These are phyloP conservation scores for Lypha dubia DNA, from an alignment of 2,888 invertebrate species.

Conservation along the genomic window DNA sequence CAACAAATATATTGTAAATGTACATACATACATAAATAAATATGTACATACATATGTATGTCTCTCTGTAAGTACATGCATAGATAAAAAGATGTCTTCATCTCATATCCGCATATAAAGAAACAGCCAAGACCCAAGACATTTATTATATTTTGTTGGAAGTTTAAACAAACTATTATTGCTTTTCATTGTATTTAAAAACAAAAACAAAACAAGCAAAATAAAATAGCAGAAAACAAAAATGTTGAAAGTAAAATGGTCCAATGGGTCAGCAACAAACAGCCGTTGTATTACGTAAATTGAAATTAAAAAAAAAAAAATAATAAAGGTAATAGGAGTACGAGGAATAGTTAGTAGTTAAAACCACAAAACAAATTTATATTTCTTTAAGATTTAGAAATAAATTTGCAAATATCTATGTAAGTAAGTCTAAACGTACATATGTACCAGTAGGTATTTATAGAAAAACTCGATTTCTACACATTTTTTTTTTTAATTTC, in stretches of 20 bases:
- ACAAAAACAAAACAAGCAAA: constrained; percentile 31
- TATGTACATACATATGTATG: not conserved
- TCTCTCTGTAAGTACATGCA: not conserved
- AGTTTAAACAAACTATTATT: constrained; percentile 61
- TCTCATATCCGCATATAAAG: constrained; percentile 68
- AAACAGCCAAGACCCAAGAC: constrained; percentile 32
- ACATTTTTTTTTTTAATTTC: constrained; percentile 36
- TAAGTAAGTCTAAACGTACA: no score
- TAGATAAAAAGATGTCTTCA: constrained; percentile 69
- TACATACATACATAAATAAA: not conserved
- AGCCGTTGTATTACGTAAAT: constrained; percentile 61
- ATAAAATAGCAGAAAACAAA: constrained; percentile 16
- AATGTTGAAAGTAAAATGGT: constrained; percentile 72
- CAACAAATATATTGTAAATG: constrained; percentile 30
- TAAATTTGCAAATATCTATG: constrained; percentile 7
- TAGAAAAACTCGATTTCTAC: constrained; percentile 43
- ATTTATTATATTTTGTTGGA: not conserved
- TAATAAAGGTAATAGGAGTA: constrained; percentile 55
- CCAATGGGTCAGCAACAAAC: constrained; percentile 70
- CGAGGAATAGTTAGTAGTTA: constrained; percentile 23
- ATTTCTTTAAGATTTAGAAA: constrained; percentile 2
- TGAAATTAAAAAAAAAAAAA: constrained; percentile 32
- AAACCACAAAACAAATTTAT: constrained; percentile 33
- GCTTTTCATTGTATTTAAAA: constrained; percentile 42
- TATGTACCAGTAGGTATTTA: no score